Conservation (phyloP, 2,797 vertebrate species). For the Geotria australis region DNA sequence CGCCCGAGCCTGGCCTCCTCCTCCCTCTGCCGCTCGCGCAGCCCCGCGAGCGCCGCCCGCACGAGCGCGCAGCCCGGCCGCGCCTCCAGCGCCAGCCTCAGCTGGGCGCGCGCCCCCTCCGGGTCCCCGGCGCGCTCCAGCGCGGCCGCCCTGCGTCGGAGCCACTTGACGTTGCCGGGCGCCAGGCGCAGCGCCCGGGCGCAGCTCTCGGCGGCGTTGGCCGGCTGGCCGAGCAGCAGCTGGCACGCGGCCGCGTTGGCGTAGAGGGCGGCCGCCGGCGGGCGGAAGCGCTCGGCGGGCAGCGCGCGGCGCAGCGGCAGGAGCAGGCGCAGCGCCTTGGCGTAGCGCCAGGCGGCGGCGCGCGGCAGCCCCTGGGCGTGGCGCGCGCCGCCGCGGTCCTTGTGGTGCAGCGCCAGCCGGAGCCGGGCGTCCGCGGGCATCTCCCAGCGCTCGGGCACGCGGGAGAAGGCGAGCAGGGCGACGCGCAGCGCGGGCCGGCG, state of each 20-base stretch:
- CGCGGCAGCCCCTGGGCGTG: slow-evolving; percentile 30
- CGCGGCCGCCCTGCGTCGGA: slow-evolving; percentile 44
- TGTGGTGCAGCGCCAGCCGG: slow-evolving; percentile 22
- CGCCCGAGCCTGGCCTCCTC: slow-evolving; percentile 23
- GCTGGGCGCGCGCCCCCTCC: slow-evolving; percentile 24
- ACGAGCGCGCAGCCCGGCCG: slow-evolving; percentile 43
- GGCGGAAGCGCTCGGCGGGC: slow-evolving; percentile 9
- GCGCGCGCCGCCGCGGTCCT: slow-evolving; percentile 21
- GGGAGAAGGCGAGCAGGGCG: slow-evolving; percentile 26
- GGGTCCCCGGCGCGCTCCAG: slow-evolving; percentile 32
- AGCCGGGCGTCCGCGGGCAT: slow-evolving; percentile 25
- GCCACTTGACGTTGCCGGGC: slow-evolving; percentile 27
- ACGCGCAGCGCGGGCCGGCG: no score
- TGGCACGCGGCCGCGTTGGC: slow-evolving; percentile 53
- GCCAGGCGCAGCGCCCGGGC: slow-evolving; percentile 26
- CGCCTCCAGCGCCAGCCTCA: slow-evolving; percentile 22
- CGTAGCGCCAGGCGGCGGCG: slow-evolving; percentile 33
- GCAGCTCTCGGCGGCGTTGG: slow-evolving; percentile 22
- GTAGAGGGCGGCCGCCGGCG: slow-evolving; percentile 37
- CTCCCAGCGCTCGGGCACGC: slow-evolving; percentile 35
- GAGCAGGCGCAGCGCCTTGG: slow-evolving; percentile 30
- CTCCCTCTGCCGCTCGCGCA: slow-evolving; percentile 23
- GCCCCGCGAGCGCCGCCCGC: slow-evolving; percentile 24
- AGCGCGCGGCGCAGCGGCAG: slow-evolving; percentile 15
- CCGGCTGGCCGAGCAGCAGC: slow-evolving; percentile 26